A percentile compares a stretch with the other conserved stretches of the same genome.
Evolutionary conservation across 1,140 invertebrate species (phyloP).

Genomic region (Arion vulgaris): DNA sequence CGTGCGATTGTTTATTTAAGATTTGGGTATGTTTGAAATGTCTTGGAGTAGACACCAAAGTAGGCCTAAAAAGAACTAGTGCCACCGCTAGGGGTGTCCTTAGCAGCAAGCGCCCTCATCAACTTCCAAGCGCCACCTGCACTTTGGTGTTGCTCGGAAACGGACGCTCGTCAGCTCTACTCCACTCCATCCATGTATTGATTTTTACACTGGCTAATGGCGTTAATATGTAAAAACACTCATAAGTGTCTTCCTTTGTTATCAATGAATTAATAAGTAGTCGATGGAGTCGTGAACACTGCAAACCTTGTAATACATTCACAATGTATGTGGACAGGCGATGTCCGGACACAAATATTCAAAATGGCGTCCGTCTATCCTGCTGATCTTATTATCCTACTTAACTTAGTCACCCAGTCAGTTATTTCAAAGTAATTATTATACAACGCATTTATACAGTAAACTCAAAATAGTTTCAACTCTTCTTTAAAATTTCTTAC

Average conservation of each 20-base stretch:
- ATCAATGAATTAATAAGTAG: not conserved
- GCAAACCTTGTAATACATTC: not conserved
- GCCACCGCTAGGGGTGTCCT: conserved; percentile 39
- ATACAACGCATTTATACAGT: not conserved
- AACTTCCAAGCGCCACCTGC: conserved; percentile 34
- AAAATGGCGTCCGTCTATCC: not conserved
- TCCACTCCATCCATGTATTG: not conserved
- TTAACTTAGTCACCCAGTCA: not conserved
- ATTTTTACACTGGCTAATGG: not conserved
- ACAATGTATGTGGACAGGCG: not conserved
- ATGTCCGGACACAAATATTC: not conserved
- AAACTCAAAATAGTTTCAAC: not conserved
- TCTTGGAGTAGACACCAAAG: not conserved
- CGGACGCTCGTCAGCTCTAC: conserved; percentile 19
- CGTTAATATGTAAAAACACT: not conserved
- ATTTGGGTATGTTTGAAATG: not conserved
- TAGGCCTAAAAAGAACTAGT: not conserved
- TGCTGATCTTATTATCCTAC: not conserved
- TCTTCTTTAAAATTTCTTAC: not conserved
- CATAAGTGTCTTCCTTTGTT: not conserved
- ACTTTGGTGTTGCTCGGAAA: conserved; percentile 32
- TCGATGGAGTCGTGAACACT: not conserved
- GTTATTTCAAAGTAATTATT: not conserved
- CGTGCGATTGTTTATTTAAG: not conserved
- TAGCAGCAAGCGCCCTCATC: conserved; percentile 39